A percentile compares a stretch with the other conserved stretches of the same genome.
Evolutionary conservation across 1,140 invertebrate species (phyloP).

Genomic region (Galleria mellonella): DNA sequence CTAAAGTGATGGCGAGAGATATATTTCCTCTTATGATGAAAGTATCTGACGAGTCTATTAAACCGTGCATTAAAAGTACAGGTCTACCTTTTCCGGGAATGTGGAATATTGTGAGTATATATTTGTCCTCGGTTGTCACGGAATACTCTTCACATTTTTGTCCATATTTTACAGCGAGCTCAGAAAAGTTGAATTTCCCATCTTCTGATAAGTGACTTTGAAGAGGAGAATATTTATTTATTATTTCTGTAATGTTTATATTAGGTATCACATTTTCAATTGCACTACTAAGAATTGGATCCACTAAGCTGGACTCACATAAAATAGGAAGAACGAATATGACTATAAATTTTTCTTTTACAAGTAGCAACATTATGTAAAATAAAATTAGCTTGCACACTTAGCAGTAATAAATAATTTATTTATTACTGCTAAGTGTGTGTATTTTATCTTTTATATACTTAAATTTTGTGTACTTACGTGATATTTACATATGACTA

Average conservation of each 20-base stretch:
- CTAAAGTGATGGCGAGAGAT: constrained; percentile 43
- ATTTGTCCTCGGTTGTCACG: not conserved
- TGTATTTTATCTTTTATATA: too few relatives aligned
- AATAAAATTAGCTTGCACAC: too few relatives aligned
- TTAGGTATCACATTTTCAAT: not conserved
- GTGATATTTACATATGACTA: too few relatives aligned
- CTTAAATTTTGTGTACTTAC: too few relatives aligned
- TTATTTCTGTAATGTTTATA: too few relatives aligned
- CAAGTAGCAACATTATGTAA: too few relatives aligned
- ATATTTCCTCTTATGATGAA: constrained; percentile 75
- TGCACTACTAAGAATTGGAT: not conserved
- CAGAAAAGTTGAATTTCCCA: constrained; percentile 9
- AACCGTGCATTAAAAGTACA: constrained; percentile 81
- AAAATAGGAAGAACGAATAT: too few relatives aligned
- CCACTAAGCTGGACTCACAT: too few relatives aligned
- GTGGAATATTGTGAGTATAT: not conserved
- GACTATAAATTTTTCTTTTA: too few relatives aligned
- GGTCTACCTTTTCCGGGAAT: constrained; percentile 26
- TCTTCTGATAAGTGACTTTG: not conserved
- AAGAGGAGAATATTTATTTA: too few relatives aligned
- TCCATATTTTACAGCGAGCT: constrained; percentile 14
- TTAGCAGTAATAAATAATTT: too few relatives aligned
- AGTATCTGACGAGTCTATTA: constrained; percentile 77
- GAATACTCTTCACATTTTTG: not conserved
- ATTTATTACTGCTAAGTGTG: too few relatives aligned